Base-by-base conservation (phyloP, 2,797 vertebrate genomes). In the Psittacula derbiana region DNA sequence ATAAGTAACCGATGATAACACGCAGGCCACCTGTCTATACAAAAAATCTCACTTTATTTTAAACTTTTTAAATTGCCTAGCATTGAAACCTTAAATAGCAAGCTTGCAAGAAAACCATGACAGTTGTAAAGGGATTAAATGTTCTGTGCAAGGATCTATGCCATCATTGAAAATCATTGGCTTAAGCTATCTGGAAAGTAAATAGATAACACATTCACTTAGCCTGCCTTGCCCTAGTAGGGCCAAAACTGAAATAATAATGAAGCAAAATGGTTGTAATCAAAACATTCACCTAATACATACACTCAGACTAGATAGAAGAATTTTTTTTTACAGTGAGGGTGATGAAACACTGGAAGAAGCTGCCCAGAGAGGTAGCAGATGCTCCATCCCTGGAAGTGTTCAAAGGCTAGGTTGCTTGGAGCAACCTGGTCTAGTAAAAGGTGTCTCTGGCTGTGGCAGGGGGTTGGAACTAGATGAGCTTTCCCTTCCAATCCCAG, bases 281-380 rank as follows among this genome's bases (percentile, higher is more conserved):
- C 12, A 25, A n/a, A 88, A 30, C 27, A 27, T 28, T 36, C 16
- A 13, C 36, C 10, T 38, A 16, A n/a, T 6, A 11, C 15, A 5
- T 38, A 66, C 24, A 10, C 8, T 60, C 18, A 8, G 21, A 12
- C 15, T 12, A 46, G 36, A 53, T 14, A 52, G 3, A 44, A 20
- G 24, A 16, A 4, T 5, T 5, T 41, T 52, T 28, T n/a, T 62
- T 38, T 31, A 11, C 47, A 10, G 0, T 2, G 30, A 72, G 31
- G 14, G 13, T 11, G n/a, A 25, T 52, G 7, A 55, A 64, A 75
- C 46, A 44, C 3, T 2, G 3, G 46, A 31, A 5, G 21, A 36
- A 30, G 30, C 0, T 20, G 21, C 14, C 5, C 23, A 41, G 41
- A 30, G 36, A 31, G 21, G 25, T 0, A 4, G 41, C 2, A 30